Evolutionary conservation across 2,797 vertebrate species (phyloP).

Genomic region (Gallinago stenura): DNA sequence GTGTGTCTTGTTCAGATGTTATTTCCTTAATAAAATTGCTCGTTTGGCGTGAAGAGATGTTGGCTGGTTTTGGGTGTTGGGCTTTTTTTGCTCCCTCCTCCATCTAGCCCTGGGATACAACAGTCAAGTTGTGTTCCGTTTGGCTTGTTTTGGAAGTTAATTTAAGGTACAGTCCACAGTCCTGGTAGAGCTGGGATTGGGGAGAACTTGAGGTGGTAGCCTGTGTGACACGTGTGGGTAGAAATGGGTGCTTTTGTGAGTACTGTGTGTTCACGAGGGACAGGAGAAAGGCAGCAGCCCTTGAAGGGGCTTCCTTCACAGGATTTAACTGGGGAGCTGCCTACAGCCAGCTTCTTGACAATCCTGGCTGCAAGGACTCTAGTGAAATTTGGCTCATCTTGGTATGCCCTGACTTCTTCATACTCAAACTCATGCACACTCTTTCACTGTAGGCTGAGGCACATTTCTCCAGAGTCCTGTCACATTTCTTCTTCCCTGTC

Average conservation of each 20-base stretch:
- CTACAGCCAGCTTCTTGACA: neutral
- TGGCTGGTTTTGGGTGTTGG: neutral
- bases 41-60: neutral
- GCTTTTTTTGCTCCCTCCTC: neutral
- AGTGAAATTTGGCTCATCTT: neutral
- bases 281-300: neutral
- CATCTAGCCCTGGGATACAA: neutral
- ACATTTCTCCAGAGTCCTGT: neutral
- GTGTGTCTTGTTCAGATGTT: neutral
- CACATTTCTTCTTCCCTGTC: neutral
- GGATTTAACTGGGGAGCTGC: neutral
- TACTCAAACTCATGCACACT: neutral
- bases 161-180: neutral
- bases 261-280: neutral
- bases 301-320: neutral
- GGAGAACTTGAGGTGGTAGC: neutral
- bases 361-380: neutral
- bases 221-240: neutral
- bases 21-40: conserved; percentile 36
- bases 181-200: neutral
- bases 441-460: neutral
- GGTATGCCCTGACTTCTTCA: neutral
- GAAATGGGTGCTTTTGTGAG: neutral
- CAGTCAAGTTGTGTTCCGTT: neutral
- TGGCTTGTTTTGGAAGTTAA: neutral